phyloP scores from a whole-genome alignment of 2,113 vertebrate genomes.

The Rhizomys pruinosus region DNA sequence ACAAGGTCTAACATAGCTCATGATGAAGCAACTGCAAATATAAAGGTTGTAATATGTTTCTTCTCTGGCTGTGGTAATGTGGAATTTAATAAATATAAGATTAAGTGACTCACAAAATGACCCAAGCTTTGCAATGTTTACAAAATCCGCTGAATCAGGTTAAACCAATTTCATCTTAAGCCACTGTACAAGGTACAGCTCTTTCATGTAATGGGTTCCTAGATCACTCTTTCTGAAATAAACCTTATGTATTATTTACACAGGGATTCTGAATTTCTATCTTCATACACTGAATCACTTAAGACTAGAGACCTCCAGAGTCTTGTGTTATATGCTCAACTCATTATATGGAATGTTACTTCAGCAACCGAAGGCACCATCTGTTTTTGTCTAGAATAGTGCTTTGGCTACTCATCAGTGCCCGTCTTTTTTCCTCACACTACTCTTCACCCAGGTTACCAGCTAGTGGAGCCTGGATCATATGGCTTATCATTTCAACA shows the following conservation, averaged over 20 bases:
- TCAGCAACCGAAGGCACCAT: background rate
- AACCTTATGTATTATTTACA: background rate
- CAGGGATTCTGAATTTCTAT: background rate
- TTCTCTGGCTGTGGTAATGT: background rate
- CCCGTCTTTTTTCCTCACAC: background rate
- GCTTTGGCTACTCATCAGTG: background rate
- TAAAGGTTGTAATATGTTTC: background rate
- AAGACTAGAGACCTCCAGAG: background rate
- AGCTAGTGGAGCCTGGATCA: background rate
- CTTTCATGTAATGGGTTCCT: background rate
- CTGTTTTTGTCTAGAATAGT: background rate
- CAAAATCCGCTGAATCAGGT: background rate
- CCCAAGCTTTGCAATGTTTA: background rate
- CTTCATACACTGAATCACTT: background rate
- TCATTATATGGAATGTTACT: background rate
- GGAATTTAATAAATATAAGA: background rate
- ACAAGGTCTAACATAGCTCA: background rate
- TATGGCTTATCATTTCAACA: background rate
- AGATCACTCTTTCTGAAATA: background rate
- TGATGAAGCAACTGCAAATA: background rate
- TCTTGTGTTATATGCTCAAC: background rate
- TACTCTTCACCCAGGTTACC: accelerated
- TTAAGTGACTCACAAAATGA: background rate
- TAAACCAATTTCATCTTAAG: background rate
- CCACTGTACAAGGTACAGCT: background rate